phyloP scores from a whole-genome alignment of 1,140 invertebrate genomes.

The Nephotettix cincticeps region DNA sequence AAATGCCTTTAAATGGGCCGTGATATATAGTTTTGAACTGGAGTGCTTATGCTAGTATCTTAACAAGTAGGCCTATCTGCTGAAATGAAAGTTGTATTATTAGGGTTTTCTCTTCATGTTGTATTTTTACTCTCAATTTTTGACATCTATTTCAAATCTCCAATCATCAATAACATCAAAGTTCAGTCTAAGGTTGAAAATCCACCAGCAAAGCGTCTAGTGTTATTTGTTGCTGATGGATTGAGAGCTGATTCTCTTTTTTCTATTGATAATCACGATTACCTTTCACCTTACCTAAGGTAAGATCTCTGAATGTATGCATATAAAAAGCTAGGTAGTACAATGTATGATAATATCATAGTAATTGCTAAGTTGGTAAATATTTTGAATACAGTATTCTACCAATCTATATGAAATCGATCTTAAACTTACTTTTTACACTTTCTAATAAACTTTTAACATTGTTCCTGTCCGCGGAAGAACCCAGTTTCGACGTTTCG shows the following conservation, averaged over 20 bases:
- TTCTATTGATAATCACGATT: not conserved
- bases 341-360: no score
- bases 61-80: no score
- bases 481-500: no score
- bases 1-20: not conserved
- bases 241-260: slow-evolving; percentile 78
- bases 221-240: slow-evolving; percentile 88
- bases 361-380: no score
- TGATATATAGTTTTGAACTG: not conserved
- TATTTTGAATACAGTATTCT: no score
- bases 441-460: no score
- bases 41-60: no score
- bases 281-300: not conserved
- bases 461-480: no score
- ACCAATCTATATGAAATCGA: no score
- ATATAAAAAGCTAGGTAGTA: no score
- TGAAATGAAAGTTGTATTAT: slow-evolving; percentile 16
- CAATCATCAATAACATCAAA: slow-evolving; percentile 53
- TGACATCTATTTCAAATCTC: slow-evolving; percentile 64
- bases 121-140: slow-evolving; percentile 61
- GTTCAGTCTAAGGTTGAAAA: slow-evolving; percentile 54
- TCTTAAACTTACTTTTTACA: no score
- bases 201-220: slow-evolving; percentile 72
- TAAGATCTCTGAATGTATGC: no score
- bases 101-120: slow-evolving; percentile 51